Evolutionary conservation across 2,113 vertebrate genomes (phyloP).

Genomic region (Irena cyanogastra): DNA sequence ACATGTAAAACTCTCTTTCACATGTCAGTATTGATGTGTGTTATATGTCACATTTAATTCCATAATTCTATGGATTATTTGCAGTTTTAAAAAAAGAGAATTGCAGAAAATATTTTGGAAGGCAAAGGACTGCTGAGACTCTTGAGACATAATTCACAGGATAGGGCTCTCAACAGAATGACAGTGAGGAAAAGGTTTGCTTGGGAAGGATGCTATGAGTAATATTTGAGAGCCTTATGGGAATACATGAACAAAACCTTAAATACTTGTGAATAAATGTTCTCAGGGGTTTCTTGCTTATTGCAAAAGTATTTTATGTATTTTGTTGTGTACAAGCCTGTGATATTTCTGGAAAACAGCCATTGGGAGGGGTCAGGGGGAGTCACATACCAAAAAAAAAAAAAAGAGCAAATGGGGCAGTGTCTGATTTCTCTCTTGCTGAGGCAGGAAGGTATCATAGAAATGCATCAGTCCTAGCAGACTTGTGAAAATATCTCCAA

Average conservation of each 20-base stretch:
- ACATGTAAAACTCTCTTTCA: background rate
- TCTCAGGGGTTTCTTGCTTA: background rate
- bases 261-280: background rate
- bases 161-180: background rate
- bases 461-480: background rate
- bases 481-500: background rate
- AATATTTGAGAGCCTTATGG: background rate
- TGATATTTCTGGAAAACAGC: background rate
- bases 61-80: background rate
- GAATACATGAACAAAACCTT: background rate
- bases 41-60: background rate
- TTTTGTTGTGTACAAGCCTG: background rate
- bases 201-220: background rate
- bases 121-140: background rate
- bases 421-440: background rate
- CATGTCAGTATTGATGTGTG: fast-evolving
- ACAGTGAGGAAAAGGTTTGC: background rate
- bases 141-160: background rate
- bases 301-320: background rate
- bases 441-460: background rate
- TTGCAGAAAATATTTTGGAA: background rate
- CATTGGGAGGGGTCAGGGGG: fast-evolving
- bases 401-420: background rate
- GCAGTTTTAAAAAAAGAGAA: background rate
- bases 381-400: background rate